A percentile compares a stretch with the other conserved stretches of the same genome.
phyloP scores from a whole-genome alignment of 2,888 invertebrate genomes.

The Netelia inedita region DNA sequence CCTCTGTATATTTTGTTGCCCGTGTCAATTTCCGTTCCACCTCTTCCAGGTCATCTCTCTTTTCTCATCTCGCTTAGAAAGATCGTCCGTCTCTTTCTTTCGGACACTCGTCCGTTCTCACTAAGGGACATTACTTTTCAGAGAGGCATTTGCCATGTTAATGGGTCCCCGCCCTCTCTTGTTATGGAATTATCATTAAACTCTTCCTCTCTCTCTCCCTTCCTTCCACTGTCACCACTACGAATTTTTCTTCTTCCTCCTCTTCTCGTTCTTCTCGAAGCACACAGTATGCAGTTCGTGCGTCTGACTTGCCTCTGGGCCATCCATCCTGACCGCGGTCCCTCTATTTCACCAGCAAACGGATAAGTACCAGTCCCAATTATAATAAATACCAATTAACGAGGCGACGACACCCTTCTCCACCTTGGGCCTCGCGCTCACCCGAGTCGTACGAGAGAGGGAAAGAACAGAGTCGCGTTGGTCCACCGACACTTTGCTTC shows the following conservation, averaged over 20 bases:
- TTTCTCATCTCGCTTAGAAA: constrained; percentile 6
- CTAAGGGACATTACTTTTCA: constrained; percentile 51
- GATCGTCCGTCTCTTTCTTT: neutral
- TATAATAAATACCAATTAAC: constrained; percentile 85
- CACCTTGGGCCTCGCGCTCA: constrained; percentile 64
- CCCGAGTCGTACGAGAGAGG: constrained; percentile 27
- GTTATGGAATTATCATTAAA: constrained; percentile 70
- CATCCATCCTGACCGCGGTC: constrained; percentile 69
- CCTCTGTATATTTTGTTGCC: constrained; percentile 21
- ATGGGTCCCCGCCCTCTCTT: constrained; percentile 75
- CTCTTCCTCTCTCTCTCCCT: constrained; percentile 3
- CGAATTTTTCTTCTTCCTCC: constrained; percentile 22
- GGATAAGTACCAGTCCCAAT: constrained; percentile 82
- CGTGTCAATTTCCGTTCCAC: constrained; percentile 11
- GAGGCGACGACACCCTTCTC: constrained; percentile 79
- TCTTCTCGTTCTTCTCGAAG: constrained; percentile 30
- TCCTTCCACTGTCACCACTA: constrained; percentile 29
- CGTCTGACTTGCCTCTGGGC: constrained; percentile 57
- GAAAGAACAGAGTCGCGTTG: constrained; percentile 52
- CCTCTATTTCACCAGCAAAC: constrained; percentile 76
- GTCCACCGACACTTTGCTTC: constrained; percentile 29
- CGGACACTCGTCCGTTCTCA: constrained; percentile 1
- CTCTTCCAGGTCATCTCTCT: neutral
- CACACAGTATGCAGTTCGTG: constrained; percentile 49
- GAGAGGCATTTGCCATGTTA: constrained; percentile 75